Evolutionary conservation across 2,888 invertebrate species (phyloP).

Genomic region (Lepidocyrtinus sp.): DNA sequence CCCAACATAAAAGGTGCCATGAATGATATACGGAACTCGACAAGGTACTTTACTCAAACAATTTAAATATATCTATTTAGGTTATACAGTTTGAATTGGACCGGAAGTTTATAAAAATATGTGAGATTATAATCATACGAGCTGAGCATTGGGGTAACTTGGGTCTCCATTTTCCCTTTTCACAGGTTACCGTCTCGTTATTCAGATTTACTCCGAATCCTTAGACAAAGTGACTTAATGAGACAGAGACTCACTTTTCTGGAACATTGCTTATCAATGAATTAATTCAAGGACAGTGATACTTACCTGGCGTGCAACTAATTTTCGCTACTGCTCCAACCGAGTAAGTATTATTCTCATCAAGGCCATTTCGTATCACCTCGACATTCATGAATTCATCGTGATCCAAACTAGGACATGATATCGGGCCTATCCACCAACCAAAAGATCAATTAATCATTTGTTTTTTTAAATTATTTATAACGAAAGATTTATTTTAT

Average conservation of each 20-base stretch:
- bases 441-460: too few relatives aligned
- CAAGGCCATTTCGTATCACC: slow-evolving; percentile 82
- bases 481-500: slow-evolving; percentile 71
- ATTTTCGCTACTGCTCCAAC: slow-evolving; percentile 84
- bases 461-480: too few relatives aligned
- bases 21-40: slow-evolving; percentile 64
- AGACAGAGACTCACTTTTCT: too few relatives aligned
- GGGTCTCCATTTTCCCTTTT: slow-evolving; percentile 87
- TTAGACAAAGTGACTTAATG: background rate
- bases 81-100: background rate
- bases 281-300: background rate
- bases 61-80: background rate
- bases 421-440: slow-evolving; percentile 27
- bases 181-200: slow-evolving; percentile 79
- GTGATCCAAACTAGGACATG: slow-evolving; percentile 71
- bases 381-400: slow-evolving; percentile 82
- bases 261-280: background rate
- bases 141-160: slow-evolving; percentile 85
- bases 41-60: slow-evolving; percentile 66
- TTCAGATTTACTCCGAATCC: slow-evolving; percentile 81
- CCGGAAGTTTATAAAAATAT: background rate
- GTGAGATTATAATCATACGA: slow-evolving; percentile 76
- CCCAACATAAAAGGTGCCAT: slow-evolving; percentile 68
- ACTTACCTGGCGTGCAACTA: slow-evolving; percentile 81
- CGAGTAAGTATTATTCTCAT: slow-evolving; percentile 81